phyloP scores from a whole-genome alignment of 2,888 invertebrate species.

The Saturnia japonica region DNA sequence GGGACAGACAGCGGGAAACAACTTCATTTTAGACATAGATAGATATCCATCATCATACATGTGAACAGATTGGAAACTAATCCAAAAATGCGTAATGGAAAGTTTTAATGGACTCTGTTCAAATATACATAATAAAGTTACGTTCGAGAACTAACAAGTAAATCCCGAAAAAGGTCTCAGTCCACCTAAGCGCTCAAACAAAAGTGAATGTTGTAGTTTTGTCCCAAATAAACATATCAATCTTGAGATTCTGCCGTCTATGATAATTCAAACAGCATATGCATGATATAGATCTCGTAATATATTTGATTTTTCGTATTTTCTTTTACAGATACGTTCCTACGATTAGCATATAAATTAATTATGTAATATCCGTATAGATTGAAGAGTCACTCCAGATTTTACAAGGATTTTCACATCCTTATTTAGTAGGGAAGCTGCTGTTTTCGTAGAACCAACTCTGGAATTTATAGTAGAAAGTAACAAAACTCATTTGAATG shows the following conservation, averaged over 20 bases:
- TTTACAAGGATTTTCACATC: too few relatives aligned
- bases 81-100: constrained; percentile 25
- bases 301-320: background rate
- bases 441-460: too few relatives aligned
- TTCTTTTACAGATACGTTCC: background rate
- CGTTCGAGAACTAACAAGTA: constrained; percentile 27
- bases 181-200: constrained; percentile 29
- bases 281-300: background rate
- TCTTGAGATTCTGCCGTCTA: constrained; percentile 19
- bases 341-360: too few relatives aligned
- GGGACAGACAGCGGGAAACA: too few relatives aligned
- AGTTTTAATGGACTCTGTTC: constrained; percentile 42
- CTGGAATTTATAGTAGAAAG: too few relatives aligned
- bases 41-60: background rate
- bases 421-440: too few relatives aligned
- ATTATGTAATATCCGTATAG: too few relatives aligned
- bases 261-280: background rate
- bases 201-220: constrained; percentile 29
- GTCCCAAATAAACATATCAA: constrained; percentile 34
- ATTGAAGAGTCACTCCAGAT: too few relatives aligned
- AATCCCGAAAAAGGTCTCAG: constrained; percentile 48
- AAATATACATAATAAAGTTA: constrained; percentile 40
- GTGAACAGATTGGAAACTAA: constrained; percentile 11
- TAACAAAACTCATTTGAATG: too few relatives aligned
- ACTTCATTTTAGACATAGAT: too few relatives aligned